Conservation (phyloP, 2,888 invertebrate species). For the Thyatira batis region DNA sequence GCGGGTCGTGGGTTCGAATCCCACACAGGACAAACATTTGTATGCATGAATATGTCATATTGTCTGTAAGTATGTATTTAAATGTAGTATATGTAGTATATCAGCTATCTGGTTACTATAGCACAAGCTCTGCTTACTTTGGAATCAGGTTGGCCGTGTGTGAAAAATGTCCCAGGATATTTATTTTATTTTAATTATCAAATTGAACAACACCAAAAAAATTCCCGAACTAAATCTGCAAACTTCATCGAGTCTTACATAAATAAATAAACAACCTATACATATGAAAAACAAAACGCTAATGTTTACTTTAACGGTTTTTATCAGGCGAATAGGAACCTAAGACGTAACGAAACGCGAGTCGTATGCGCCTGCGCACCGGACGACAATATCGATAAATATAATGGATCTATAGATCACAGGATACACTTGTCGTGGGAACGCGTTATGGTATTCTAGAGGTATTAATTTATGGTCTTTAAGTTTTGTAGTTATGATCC, state of each 20-base stretch:
- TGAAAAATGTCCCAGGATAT: too few relatives aligned
- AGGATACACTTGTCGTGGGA: conserved; percentile 28
- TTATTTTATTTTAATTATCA: too few relatives aligned
- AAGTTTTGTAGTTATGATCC: neutral
- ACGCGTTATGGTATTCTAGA: conserved; percentile 6
- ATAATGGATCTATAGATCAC: conserved; percentile 22
- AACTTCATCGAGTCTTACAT: neutral
- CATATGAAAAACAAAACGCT: neutral
- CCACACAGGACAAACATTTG: too few relatives aligned
- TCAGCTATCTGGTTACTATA: too few relatives aligned
- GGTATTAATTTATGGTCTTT: neutral
- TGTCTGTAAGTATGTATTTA: too few relatives aligned
- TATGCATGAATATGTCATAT: too few relatives aligned
- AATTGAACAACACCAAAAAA: too few relatives aligned
- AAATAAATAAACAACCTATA: neutral
- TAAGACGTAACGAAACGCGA: neutral
- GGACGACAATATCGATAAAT: conserved; percentile 6
- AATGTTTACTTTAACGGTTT: conserved; percentile 5
- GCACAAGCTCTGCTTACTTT: too few relatives aligned
- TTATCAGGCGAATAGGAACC: conserved; percentile 4
- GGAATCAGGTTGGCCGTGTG: too few relatives aligned
- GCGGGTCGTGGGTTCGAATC: too few relatives aligned
- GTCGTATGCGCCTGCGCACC: neutral
- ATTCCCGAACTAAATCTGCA: too few relatives aligned
- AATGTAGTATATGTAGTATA: too few relatives aligned